Evolutionary conservation across 1,140 invertebrate genomes (phyloP).

Genomic region (Drosophila ironensis): DNA sequence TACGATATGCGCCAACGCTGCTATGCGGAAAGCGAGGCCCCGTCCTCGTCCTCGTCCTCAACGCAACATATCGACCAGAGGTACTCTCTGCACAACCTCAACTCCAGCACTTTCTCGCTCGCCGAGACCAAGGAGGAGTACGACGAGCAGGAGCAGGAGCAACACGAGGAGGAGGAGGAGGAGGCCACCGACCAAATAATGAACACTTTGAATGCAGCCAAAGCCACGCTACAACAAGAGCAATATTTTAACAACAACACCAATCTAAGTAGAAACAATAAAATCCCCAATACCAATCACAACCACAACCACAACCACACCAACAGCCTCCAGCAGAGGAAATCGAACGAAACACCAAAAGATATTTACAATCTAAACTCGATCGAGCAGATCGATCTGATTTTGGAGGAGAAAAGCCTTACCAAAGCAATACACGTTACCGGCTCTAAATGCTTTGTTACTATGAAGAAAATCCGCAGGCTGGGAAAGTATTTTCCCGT

Average conservation of each 20-base stretch:
- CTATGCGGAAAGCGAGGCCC: conserved; percentile 47
- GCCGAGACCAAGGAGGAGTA: conserved; percentile 76
- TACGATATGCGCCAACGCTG: conserved; percentile 82
- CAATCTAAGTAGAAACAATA: conserved; percentile 60
- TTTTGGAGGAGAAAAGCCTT: conserved; percentile 80
- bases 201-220: conserved; percentile 70
- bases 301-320: conserved; percentile 27
- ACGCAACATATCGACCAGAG: conserved; percentile 69
- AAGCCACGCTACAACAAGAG: conserved; percentile 74
- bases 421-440: conserved; percentile 81
- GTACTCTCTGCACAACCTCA: conserved; percentile 71
- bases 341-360: conserved; percentile 79
- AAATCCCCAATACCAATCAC: conserved; percentile 34
- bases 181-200: conserved; percentile 78
- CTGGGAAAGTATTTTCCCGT: conserved; percentile 87
- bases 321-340: conserved; percentile 44
- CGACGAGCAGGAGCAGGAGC: conserved; percentile 60
- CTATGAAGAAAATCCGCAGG: conserved; percentile 84
- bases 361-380: conserved; percentile 78
- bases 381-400: conserved; percentile 81
- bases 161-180: conserved; percentile 58
- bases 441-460: conserved; percentile 82
- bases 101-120: conserved; percentile 69
- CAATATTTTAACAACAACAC: conserved; percentile 69
- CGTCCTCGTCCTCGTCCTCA: conserved; percentile 24